phyloP scores from a whole-genome alignment of 1,140 invertebrate species.

The Ips nitidus region DNA sequence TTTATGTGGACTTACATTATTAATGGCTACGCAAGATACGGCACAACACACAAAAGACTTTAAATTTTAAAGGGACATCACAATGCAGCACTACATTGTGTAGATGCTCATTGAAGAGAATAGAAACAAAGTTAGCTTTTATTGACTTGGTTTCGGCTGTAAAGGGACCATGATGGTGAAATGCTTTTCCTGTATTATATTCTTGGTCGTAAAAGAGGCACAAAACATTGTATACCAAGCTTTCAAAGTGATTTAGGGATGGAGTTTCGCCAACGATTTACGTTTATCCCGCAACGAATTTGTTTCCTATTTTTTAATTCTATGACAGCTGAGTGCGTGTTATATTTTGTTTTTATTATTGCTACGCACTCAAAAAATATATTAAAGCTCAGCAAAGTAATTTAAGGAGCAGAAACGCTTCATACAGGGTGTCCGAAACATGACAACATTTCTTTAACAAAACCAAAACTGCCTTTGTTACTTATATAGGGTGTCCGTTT shows the following conservation, averaged over 20 bases:
- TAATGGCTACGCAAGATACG: constrained; percentile 30
- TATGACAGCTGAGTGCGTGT: no score
- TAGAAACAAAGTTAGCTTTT: constrained; percentile 25
- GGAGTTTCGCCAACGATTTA: not conserved
- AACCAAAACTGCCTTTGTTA: no score
- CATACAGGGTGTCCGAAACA: no score
- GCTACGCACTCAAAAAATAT: no score
- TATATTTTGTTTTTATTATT: no score
- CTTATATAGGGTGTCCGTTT: no score
- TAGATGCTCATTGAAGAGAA: constrained; percentile 22
- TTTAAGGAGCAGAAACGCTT: no score
- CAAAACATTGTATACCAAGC: constrained; percentile 13
- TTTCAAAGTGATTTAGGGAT: constrained; percentile 10
- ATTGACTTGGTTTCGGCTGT: constrained; percentile 27
- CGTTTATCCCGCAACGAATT: no score
- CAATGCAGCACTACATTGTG: constrained; percentile 28
- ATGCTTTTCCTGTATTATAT: constrained; percentile 20
- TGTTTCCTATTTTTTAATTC: no score
- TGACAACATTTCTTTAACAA: no score
- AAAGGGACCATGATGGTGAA: constrained; percentile 24
- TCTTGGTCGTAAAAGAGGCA: constrained; percentile 13
- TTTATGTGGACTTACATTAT: constrained; percentile 29
- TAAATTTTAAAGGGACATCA: constrained; percentile 29
- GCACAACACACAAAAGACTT: constrained; percentile 21
- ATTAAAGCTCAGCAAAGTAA: no score